Percentiles rank a stretch among this genome's conserved stretches.
Conservation (phyloP, 2,888 invertebrate species). For the Dendrolimus houi region DNA sequence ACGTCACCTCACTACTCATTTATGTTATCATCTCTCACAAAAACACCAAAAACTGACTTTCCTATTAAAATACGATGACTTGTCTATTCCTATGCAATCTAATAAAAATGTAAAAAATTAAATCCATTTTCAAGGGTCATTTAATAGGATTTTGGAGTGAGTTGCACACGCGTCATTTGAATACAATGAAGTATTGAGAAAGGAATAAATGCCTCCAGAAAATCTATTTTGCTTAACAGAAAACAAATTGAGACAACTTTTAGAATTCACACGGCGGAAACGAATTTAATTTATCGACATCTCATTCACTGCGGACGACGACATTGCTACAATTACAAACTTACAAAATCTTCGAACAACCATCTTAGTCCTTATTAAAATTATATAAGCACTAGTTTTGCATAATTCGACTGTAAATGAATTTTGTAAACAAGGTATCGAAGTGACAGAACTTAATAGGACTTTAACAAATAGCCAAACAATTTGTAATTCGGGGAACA, state of each 20-base stretch:
- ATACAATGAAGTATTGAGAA: slow-evolving; percentile 34
- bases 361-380: slow-evolving; percentile 13
- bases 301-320: slow-evolving; percentile 57
- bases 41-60: neutral
- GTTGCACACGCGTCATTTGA: slow-evolving; percentile 42
- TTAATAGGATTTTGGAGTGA: slow-evolving; percentile 13
- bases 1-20: too few species aligned
- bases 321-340: slow-evolving; percentile 61
- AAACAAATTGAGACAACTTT: slow-evolving; percentile 70
- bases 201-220: neutral
- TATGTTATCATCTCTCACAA: too few species aligned
- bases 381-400: slow-evolving; percentile 20
- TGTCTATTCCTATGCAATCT: neutral
- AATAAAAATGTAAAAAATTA: neutral
- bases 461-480: slow-evolving; percentile 74
- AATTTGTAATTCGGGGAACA: slow-evolving; percentile 71
- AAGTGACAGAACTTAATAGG: slow-evolving; percentile 71
- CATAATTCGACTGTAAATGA: slow-evolving; percentile 6
- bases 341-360: slow-evolving; percentile 21
- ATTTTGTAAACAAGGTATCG: slow-evolving; percentile 38
- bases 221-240: slow-evolving; percentile 40
- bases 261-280: slow-evolving; percentile 67
- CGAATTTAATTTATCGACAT: slow-evolving; percentile 73
- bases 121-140: slow-evolving; percentile 7
- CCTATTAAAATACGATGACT: neutral